phyloP scores from a whole-genome alignment of 2,888 invertebrate genomes.

The Cataglyphis albicans region DNA sequence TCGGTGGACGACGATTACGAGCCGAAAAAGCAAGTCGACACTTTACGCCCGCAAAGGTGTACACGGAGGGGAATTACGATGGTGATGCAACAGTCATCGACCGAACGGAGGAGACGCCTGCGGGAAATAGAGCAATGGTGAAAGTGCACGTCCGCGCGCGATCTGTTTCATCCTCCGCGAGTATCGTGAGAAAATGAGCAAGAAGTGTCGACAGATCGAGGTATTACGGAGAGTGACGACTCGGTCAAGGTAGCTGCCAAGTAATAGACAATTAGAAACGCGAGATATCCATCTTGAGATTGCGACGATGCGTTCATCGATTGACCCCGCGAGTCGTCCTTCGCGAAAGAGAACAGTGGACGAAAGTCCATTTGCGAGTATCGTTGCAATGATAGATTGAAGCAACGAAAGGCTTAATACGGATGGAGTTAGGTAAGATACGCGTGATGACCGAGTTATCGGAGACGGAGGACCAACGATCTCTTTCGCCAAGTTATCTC shows the following conservation, averaged over 20 bases:
- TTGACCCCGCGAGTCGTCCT: neutral
- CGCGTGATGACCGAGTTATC: conserved; percentile 1
- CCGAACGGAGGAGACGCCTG: conserved; percentile 3
- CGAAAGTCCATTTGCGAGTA: neutral
- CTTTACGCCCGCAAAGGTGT: neutral
- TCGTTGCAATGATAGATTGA: neutral
- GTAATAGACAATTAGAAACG: neutral
- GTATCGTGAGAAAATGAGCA: neutral
- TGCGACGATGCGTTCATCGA: conserved; percentile 18
- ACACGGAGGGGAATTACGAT: neutral
- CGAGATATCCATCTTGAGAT: neutral
- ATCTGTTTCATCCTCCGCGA: neutral
- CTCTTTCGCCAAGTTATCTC: neutral
- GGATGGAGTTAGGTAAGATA: neutral
- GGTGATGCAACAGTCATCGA: conserved; percentile 32
- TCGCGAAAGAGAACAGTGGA: neutral
- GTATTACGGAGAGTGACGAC: neutral
- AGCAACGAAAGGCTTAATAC: neutral
- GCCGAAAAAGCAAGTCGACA: neutral
- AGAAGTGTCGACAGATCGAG: neutral
- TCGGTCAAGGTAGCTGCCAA: neutral
- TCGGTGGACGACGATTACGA: neutral
- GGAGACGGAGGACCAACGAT: neutral
- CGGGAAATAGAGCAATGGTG: conserved; percentile 21
- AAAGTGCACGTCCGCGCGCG: neutral